phyloP scores from a whole-genome alignment of 2,797 vertebrate species.

The Garrulus glandarius region DNA sequence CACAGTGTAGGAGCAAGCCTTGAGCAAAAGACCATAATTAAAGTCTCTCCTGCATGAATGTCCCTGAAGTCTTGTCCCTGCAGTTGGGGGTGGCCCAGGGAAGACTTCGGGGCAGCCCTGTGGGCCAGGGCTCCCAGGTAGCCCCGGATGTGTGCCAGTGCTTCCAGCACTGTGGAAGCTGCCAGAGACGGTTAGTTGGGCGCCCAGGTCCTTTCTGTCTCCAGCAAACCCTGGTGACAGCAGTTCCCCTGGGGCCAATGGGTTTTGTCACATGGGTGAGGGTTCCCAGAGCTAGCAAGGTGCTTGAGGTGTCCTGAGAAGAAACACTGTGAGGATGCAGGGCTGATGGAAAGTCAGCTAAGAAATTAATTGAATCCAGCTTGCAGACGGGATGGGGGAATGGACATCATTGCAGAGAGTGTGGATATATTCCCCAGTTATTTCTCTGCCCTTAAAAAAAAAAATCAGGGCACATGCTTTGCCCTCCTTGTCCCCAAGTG shows the following conservation, averaged over 20 bases:
- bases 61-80: background rate
- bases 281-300: background rate
- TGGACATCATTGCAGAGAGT: background rate
- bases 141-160: rapidly evolving
- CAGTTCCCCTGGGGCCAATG: background rate
- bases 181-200: rapidly evolving
- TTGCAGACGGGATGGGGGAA: background rate
- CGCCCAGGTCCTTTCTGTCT: background rate
- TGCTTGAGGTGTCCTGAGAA: background rate
- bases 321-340: background rate
- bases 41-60: background rate
- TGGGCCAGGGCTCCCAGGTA: background rate
- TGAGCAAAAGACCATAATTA: background rate
- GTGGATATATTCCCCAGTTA: background rate
- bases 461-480: background rate
- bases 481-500: background rate
- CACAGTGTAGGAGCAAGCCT: background rate
- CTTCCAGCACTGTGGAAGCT: background rate
- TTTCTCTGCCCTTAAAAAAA: background rate
- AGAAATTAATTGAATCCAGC: background rate
- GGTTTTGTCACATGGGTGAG: rapidly evolving
- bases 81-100: background rate
- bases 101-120: background rate
- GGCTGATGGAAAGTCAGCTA: background rate
- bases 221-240: background rate